Base-by-base conservation (phyloP, 2,113 vertebrate species). In the Colossoma macropomum region DNA sequence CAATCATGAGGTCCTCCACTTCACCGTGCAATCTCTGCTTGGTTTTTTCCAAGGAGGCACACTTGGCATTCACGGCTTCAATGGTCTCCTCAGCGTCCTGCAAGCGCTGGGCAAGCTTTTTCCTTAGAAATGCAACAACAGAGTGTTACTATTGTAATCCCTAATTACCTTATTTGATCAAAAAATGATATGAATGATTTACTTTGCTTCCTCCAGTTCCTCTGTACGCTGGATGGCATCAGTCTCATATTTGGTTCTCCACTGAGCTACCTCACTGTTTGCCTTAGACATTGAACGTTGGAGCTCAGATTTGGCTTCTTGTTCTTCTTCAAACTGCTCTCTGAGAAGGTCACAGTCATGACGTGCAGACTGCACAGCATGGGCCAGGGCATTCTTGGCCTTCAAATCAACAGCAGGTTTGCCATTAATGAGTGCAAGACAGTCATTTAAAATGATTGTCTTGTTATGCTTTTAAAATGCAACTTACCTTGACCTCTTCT, bases 381-480 rank as follows among this genome's bases (percentile, higher is more conserved):
- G 96, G 74, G 96, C 96, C 84, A 97, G 88, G 0, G 96, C 95
- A 0, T 95, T 97, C 92, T 98, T 98, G 77, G 96, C 95, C 96
- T 97, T 19, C 70, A 10, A 81, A 69, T 4, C 0, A 63, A 82
- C 25, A 54, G 69, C 17, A 52, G 69, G 23, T 27, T 15, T 25
- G 10, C 4, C 11, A 62, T 62, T 62, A 62, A 62, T 62, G n/a
- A 27, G 0, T 62, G 59, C 3, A 23, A 23, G 23, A 23, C 6
- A 5, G 10, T 5, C 9, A 56, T 56, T 56, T 56, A 1, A 23
- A 6, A 27, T 25, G 1, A 62, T n/a, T 27, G 7, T 62, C 25
- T 25, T 59, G 23, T 59, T n/a, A 3, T 3, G 59, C 0, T 48
- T 54, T 25, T 30, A 60, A 30, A 28, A 48, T 56, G 75, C 3